phyloP scores from a whole-genome alignment of 1,140 invertebrate genomes.

The Druon quercuslanigerum region DNA sequence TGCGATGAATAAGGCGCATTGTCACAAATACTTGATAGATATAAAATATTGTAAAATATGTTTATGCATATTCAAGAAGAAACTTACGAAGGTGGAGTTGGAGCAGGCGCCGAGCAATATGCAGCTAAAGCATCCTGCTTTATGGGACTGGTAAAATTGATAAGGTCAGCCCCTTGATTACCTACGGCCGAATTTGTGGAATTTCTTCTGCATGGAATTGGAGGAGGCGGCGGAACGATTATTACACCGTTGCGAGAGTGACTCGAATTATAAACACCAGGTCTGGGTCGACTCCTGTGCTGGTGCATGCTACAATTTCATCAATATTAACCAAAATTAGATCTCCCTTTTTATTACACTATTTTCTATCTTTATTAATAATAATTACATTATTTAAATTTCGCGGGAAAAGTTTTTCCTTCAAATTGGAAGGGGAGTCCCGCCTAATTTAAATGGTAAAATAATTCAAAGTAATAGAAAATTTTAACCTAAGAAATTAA shows the following conservation, averaged over 20 bases:
- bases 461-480: too few relatives aligned
- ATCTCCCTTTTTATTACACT: too few relatives aligned
- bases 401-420: too few relatives aligned
- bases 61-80: slow-evolving; percentile 23
- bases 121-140: slow-evolving; percentile 68
- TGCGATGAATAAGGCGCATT: too few relatives aligned
- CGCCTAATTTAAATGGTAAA: too few relatives aligned
- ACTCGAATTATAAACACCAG: slow-evolving; percentile 73
- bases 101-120: slow-evolving; percentile 64
- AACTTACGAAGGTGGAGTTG: slow-evolving; percentile 65
- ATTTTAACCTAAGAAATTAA: too few relatives aligned
- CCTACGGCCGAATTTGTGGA: slow-evolving; percentile 73
- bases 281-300: slow-evolving; percentile 75
- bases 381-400: too few relatives aligned
- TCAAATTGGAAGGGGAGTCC: too few relatives aligned
- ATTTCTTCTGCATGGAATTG: slow-evolving; percentile 74
- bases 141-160: slow-evolving; percentile 82
- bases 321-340: not conserved
- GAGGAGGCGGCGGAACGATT: slow-evolving; percentile 77
- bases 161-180: slow-evolving; percentile 79
- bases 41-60: not conserved
- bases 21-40: too few relatives aligned
- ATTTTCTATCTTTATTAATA: too few relatives aligned
- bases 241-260: slow-evolving; percentile 70
- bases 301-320: slow-evolving; percentile 60